Percentiles rank a stretch among this genome's conserved stretches.
These are phyloP conservation scores for Hippotragus niger DNA, from an alignment of 2,113 vertebrate genomes.

Conservation along the genomic window DNA sequence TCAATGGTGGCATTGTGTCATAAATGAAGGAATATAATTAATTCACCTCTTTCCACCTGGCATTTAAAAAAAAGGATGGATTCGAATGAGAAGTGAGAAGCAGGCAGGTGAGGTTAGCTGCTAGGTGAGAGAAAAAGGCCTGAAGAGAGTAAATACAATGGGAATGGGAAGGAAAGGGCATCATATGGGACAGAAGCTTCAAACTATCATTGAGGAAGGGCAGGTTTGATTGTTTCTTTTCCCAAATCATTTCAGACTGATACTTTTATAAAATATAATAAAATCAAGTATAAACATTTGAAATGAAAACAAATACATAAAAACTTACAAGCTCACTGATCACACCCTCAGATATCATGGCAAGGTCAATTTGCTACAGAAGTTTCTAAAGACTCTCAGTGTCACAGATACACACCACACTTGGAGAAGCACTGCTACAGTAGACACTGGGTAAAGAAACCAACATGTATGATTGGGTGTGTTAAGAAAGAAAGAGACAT, in stretches of 20 bases:
- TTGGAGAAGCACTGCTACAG: background rate
- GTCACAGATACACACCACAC: background rate
- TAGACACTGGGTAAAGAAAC: background rate
- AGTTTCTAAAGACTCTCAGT: background rate
- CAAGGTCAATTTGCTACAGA: background rate
- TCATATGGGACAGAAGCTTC: background rate
- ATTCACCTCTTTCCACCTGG: background rate
- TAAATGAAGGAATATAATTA: background rate
- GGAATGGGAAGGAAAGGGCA: background rate
- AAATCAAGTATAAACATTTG: background rate
- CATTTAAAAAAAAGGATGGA: background rate
- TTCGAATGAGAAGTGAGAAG: background rate
- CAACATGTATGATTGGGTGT: background rate
- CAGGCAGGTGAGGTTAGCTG: background rate
- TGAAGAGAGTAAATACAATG: background rate
- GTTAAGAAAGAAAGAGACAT: background rate
- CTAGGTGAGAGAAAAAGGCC: background rate
- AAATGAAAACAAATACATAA: conserved; percentile 3
- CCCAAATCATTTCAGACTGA: background rate
- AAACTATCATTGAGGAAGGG: background rate
- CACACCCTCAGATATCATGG: background rate
- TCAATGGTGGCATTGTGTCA: background rate
- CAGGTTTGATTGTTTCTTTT: background rate
- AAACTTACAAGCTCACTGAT: background rate
- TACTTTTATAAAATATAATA: background rate